Evolutionary conservation across 2,113 vertebrate species (phyloP).

Genomic region (Gavialis gangeticus): DNA sequence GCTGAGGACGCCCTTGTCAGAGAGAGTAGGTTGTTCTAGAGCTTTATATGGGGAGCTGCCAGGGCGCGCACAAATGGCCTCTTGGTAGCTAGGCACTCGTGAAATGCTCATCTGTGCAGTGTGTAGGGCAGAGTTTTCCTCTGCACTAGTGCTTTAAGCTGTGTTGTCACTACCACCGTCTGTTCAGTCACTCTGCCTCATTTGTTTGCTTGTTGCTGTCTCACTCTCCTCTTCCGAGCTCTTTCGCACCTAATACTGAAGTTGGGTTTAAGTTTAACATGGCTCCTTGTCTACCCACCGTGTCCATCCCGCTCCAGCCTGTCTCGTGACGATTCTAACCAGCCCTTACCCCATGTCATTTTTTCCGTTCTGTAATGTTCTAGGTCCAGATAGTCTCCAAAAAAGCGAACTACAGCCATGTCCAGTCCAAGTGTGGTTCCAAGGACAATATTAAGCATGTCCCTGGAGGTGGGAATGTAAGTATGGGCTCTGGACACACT

Average conservation of each 20-base stretch:
- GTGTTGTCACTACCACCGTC: constrained; percentile 67
- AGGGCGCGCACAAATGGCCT: not conserved
- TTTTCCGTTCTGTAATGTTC: constrained; percentile 85
- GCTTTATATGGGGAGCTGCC: not conserved
- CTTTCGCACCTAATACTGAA: not conserved
- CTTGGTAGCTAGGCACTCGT: not conserved
- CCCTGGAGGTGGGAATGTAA: constrained; percentile 99
- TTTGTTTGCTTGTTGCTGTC: not conserved
- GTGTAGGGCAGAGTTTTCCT: fast-evolving
- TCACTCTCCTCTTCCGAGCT: constrained; percentile 5
- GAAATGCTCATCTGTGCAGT: fast-evolving
- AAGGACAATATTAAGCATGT: constrained; percentile 99
- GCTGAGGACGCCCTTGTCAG: not conserved
- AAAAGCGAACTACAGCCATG: constrained; percentile 99
- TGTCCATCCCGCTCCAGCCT: constrained; percentile 5
- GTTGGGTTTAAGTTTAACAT: not conserved
- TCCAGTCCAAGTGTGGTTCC: constrained; percentile 98
- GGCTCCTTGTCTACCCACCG: not conserved
- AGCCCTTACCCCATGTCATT: constrained; percentile 80
- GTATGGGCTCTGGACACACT: constrained; percentile 81
- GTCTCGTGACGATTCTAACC: constrained; percentile 72
- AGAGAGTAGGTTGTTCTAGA: not conserved
- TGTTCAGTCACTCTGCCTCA: constrained; percentile 25
- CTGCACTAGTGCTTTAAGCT: constrained; percentile 59
- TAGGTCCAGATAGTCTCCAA: constrained; percentile 99